Evolutionary conservation across 1,140 invertebrate genomes (phyloP), one percentile per base, ranked within the genome.

Genomic region (Solenopsis fugax): DNA sequence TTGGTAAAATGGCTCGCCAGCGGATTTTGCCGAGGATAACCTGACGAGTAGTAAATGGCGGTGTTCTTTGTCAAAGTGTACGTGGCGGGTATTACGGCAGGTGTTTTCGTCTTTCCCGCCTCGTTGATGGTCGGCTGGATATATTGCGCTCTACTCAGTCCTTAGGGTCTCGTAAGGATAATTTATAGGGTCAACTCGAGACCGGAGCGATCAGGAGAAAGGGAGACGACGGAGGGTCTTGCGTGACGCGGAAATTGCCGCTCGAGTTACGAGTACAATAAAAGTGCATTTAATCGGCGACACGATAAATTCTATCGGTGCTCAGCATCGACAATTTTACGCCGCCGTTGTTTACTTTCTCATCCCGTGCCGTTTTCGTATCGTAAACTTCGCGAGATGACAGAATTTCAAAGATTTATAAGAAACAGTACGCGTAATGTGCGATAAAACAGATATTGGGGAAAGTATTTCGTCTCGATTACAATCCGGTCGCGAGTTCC

Each of bases 151-250:
- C 84, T 78, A 48, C 75, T 52, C 52, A 52, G 52, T 86, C 89
- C 84, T 86, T 84, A 73, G 77, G 72, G 60, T 73, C 88, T 88
- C 76, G 73, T 82, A 86, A 81, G 87, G 87, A 88, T 82, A 76
- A 87, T 87, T 89, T 81, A 88, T 72, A 84, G 24, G 69, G 80
- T 84, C 62, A 48, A 62, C 21, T 5, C 12, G 41, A 24, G 77
- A 64, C n/a, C 16, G 48, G 29, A 34, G 45, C 18, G 52, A 34
- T 21, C 41, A 65, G 41, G 21, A 73, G 50, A 84, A 48, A 58
- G 67, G 56, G 52, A n/a, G n/a, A n/a, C 60, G 65, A 82, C 7
- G 54, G 37, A 84, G 24, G 24, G 18, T n/a, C 41, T 29, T 29
- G 48, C 73, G 82, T 78, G 82, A 85, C 73, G 58, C 50, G 60